phyloP scores from a whole-genome alignment of 2,113 vertebrate genomes.

The Rhea americana region DNA sequence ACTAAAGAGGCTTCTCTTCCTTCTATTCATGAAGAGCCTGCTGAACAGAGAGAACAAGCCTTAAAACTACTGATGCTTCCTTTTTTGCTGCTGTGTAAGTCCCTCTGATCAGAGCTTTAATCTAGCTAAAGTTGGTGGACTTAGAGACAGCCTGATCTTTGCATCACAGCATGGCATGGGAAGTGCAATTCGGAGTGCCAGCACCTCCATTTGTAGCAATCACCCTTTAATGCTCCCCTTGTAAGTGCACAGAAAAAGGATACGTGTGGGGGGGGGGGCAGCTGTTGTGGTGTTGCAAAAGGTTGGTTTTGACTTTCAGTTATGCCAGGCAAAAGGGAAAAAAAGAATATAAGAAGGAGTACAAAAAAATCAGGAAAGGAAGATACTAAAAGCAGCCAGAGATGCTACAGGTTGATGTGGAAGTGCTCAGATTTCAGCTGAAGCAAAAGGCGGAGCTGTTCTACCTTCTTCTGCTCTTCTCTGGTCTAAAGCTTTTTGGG shows the following conservation, averaged over 20 bases:
- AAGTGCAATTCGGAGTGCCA: not conserved
- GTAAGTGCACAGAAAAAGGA: not conserved
- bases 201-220: not conserved
- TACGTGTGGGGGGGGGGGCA: fast-evolving
- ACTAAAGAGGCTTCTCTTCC: conserved; percentile 46
- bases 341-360: not conserved
- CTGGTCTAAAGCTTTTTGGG: not conserved
- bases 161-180: fast-evolving
- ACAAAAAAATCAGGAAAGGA: not conserved
- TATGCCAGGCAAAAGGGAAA: not conserved
- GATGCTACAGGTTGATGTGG: fast-evolving
- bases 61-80: not conserved
- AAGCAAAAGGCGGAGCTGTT: not conserved
- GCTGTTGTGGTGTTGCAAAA: fast-evolving
- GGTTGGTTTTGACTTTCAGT: not conserved
- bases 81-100: not conserved
- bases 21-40: not conserved
- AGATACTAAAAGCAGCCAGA: fast-evolving
- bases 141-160: conserved; percentile 5
- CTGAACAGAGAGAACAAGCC: not conserved
- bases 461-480: not conserved
- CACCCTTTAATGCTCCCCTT: fast-evolving
- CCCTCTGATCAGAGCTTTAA: conserved; percentile 33
- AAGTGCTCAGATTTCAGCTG: not conserved
- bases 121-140: not conserved